Conservation (phyloP, 2,888 invertebrate genomes). For the Pseudococcus longispinus region DNA sequence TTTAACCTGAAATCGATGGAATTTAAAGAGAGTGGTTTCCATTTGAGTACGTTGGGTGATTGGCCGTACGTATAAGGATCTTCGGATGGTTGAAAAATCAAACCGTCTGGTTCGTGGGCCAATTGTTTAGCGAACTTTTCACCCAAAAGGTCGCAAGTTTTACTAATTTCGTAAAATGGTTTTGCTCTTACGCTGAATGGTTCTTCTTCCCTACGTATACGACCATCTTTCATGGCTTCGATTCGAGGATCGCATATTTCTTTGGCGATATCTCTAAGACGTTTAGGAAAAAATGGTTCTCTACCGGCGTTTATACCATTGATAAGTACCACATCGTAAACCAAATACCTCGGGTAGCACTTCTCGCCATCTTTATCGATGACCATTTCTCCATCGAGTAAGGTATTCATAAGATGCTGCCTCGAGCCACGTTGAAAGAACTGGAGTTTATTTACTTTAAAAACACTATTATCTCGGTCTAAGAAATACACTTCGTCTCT, state of each 20-base stretch:
- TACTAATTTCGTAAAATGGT: conserved; percentile 86
- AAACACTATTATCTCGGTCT: conserved; percentile 93
- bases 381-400: conserved; percentile 97
- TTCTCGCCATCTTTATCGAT: conserved; percentile 81
- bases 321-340: conserved; percentile 91
- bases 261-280: conserved; percentile 75
- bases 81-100: conserved; percentile 93
- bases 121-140: conserved; percentile 86
- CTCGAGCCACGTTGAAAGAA: conserved; percentile 79
- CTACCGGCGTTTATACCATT: conserved; percentile 80
- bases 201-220: conserved; percentile 77
- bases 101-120: conserved; percentile 94
- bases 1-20: conserved; percentile 94
- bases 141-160: conserved; percentile 74
- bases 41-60: conserved; percentile 88
- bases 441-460: conserved; percentile 78
- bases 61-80: conserved; percentile 84
- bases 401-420: conserved; percentile 78
- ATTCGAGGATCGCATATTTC: conserved; percentile 66
- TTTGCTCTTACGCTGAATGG: conserved; percentile 91
- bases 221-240: conserved; percentile 77
- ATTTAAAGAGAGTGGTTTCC: conserved; percentile 95
- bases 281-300: conserved; percentile 75
- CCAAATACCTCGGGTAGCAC: conserved; percentile 85
- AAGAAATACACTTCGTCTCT: conserved; percentile 87